Conservation (phyloP, 2,888 invertebrate species). For the Drosophila greeni region DNA sequence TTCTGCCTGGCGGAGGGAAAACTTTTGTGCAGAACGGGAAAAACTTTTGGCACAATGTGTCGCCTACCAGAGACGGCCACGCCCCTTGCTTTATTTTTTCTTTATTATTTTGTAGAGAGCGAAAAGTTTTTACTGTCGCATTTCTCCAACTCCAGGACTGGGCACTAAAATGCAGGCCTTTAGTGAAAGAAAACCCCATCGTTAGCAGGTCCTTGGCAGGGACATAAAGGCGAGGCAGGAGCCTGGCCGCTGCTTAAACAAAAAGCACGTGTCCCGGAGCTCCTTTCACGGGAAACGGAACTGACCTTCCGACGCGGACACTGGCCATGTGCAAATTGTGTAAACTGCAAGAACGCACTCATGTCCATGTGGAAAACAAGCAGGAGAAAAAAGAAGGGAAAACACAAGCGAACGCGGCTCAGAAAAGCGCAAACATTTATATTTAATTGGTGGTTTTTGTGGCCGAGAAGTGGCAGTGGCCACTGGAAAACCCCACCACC, state of each 20-base stretch:
- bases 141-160: slow-evolving; percentile 47
- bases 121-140: slow-evolving; percentile 72
- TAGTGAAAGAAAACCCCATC: slow-evolving; percentile 20
- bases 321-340: slow-evolving; percentile 55
- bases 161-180: slow-evolving; percentile 64
- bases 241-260: slow-evolving; percentile 54
- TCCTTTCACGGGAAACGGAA: slow-evolving; percentile 25
- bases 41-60: slow-evolving; percentile 69
- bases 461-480: slow-evolving; percentile 34
- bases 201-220: slow-evolving; percentile 45
- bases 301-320: slow-evolving; percentile 56
- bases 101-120: slow-evolving; percentile 3
- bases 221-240: slow-evolving; percentile 14
- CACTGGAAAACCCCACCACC: slow-evolving; percentile 2
- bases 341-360: slow-evolving; percentile 38
- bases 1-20: slow-evolving; percentile 36
- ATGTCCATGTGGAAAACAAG: slow-evolving; percentile 11
- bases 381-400: background rate
- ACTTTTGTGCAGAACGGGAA: slow-evolving; percentile 34
- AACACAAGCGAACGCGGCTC: slow-evolving; percentile 7
- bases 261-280: slow-evolving; percentile 58
- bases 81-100: slow-evolving; percentile 13
- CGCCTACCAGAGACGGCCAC: slow-evolving; percentile 46
- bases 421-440: slow-evolving; percentile 67
- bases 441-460: slow-evolving; percentile 61